A percentile compares a stretch with the other conserved stretches of the same genome.
Evolutionary conservation across 1,140 invertebrate genomes (phyloP).

Genomic region (Trichonephila clavata): DNA sequence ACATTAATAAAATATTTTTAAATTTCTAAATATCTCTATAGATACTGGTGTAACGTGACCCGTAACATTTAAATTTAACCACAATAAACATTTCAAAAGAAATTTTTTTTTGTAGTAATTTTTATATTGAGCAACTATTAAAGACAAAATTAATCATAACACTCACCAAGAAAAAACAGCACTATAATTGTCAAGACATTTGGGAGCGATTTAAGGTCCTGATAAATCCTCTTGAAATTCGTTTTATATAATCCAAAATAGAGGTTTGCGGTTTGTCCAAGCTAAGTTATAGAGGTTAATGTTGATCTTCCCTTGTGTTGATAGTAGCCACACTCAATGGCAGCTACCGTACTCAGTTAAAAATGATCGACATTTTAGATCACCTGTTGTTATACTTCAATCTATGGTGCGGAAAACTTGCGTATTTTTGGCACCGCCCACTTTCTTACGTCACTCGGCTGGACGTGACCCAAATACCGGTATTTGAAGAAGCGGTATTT

Average conservation of each 20-base stretch:
- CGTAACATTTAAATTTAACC: too few relatives aligned
- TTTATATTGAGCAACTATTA: too few relatives aligned
- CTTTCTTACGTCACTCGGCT: conserved; percentile 19
- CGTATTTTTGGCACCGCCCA: conserved; percentile 14
- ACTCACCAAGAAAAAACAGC: background rate
- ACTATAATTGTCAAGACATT: background rate
- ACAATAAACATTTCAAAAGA: too few relatives aligned
- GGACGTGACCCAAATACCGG: conserved; percentile 58
- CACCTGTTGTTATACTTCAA: conserved; percentile 62
- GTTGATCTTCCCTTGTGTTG: background rate
- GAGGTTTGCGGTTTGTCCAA: background rate
- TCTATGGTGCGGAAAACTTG: conserved; percentile 59
- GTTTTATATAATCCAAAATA: background rate
- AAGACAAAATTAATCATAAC: background rate
- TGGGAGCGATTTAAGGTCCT: background rate
- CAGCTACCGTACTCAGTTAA: conserved; percentile 4
- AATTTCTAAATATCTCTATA: too few relatives aligned
- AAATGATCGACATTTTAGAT: conserved; percentile 42
- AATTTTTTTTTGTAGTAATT: background rate
- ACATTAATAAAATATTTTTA: too few relatives aligned
- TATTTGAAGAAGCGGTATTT: conserved; percentile 29
- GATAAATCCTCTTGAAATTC: background rate
- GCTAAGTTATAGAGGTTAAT: background rate
- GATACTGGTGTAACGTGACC: too few relatives aligned
- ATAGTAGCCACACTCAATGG: conserved; percentile 1